Evolutionary conservation across 2,797 vertebrate genomes (phyloP).

Genomic region (Tragelaphus oryx): DNA sequence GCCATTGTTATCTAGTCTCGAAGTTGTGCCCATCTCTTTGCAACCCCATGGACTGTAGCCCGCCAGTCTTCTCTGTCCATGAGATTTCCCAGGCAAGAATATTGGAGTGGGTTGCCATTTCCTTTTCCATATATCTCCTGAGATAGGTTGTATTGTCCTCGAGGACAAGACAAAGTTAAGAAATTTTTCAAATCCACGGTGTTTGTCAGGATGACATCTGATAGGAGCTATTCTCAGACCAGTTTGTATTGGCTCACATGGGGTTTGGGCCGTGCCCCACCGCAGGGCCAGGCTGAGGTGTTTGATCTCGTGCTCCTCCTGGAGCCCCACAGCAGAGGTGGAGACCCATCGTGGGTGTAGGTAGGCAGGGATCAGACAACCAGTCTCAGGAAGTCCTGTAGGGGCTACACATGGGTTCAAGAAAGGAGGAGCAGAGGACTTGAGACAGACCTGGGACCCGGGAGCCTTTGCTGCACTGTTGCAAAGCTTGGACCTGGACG

Average conservation of each 20-base stretch:
- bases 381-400: background rate
- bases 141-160: background rate
- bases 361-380: background rate
- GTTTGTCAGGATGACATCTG: background rate
- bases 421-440: background rate
- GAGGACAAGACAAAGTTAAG: background rate
- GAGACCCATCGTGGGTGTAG: background rate
- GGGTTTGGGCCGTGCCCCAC: background rate
- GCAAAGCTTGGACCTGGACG: background rate
- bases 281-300: no score
- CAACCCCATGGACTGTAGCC: background rate
- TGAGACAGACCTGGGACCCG: background rate
- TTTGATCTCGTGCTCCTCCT: background rate
- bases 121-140: background rate
- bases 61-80: rapidly evolving
- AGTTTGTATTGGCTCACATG: background rate
- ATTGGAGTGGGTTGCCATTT: background rate
- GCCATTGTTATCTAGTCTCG: background rate
- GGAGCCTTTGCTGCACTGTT: background rate
- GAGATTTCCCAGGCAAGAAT: background rate
- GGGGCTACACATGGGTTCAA: background rate
- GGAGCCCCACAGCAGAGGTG: rapidly evolving
- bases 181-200: background rate
- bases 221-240: background rate
- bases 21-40: background rate